Evolutionary conservation across 1,140 invertebrate species (phyloP).

Genomic region (Chionoecetes opilio): DNA sequence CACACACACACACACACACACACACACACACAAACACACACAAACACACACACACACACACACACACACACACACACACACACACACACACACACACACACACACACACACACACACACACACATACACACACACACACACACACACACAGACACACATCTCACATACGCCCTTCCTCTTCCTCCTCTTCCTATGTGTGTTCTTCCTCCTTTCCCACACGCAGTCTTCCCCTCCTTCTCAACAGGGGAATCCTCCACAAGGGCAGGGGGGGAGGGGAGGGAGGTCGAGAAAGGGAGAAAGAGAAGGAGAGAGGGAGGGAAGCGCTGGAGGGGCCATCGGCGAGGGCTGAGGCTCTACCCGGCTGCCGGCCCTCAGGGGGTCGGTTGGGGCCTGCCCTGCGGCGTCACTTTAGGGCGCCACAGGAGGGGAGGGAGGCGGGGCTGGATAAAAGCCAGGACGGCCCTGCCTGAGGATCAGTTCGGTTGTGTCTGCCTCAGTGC

Average conservation of each 20-base stretch:
- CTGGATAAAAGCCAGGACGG: slow-evolving; percentile 62
- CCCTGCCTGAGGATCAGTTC: slow-evolving; percentile 58
- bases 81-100: slow-evolving; percentile 51
- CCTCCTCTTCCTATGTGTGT: background rate
- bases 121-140: slow-evolving; percentile 49
- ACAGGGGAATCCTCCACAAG: background rate
- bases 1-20: slow-evolving; percentile 37
- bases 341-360: slow-evolving; percentile 51
- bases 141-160: background rate
- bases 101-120: slow-evolving; percentile 36
- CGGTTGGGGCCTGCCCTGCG: slow-evolving; percentile 46
- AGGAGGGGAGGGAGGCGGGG: slow-evolving; percentile 24
- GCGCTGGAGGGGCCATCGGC: slow-evolving; percentile 42
- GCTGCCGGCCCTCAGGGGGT: slow-evolving; percentile 14
- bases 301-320: background rate
- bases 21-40: slow-evolving; percentile 49
- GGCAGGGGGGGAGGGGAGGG: background rate
- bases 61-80: slow-evolving; percentile 16
- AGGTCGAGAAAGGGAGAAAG: background rate
- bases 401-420: slow-evolving; percentile 33
- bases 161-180: background rate
- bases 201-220: background rate
- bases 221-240: slow-evolving; percentile 18
- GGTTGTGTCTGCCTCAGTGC: slow-evolving; percentile 51
- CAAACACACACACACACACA: slow-evolving; percentile 35